Percentiles rank a stretch among this genome's conserved stretches.
These are phyloP conservation scores for Chionis minor DNA, from an alignment of 2,113 vertebrate species.

Conservation along the genomic window DNA sequence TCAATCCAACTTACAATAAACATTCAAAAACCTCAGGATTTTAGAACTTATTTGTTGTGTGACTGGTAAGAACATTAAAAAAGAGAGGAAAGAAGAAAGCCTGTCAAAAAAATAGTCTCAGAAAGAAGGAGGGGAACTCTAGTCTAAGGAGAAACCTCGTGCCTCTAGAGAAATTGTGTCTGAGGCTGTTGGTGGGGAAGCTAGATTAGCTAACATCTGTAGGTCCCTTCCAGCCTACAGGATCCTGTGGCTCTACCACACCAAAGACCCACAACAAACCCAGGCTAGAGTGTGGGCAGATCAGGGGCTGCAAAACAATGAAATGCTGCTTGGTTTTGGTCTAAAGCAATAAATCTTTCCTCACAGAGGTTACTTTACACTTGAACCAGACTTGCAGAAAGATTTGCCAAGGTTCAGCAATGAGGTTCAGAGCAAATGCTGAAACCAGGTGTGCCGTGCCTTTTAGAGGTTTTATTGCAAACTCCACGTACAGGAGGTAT, in stretches of 20 bases:
- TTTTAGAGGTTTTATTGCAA: background rate
- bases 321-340: background rate
- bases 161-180: background rate
- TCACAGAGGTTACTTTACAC: background rate
- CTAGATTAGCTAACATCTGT: background rate
- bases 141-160: background rate
- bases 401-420: background rate
- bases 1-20: constrained; percentile 21
- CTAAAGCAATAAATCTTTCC: constrained; percentile 13
- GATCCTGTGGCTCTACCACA: background rate
- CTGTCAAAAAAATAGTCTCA: background rate
- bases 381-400: background rate
- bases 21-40: background rate
- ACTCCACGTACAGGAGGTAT: background rate
- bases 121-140: background rate
- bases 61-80: constrained; percentile 7
- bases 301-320: background rate
- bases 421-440: background rate
- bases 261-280: background rate
- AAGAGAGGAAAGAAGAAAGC: background rate
- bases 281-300: background rate
- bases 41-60: background rate
- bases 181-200: background rate
- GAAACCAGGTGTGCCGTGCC: background rate
- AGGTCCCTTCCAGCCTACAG: background rate